Evolutionary conservation across 1,140 invertebrate species (phyloP), one percentile per base, ranked within the genome.

Genomic region (Zaprionus kolodkinae): DNA sequence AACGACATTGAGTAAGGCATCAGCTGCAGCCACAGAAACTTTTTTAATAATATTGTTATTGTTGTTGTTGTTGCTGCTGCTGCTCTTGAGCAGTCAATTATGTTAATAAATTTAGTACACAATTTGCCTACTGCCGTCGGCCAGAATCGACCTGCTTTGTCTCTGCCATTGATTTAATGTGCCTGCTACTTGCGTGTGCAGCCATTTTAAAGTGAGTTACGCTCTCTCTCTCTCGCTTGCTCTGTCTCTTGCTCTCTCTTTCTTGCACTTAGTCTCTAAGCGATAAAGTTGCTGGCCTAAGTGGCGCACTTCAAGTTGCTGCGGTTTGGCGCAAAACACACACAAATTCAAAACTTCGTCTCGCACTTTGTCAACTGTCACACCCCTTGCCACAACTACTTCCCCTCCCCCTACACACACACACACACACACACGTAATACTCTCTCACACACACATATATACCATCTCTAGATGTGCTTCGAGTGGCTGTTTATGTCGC

Each of bases 31-130:
- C 45, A 54, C 52, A 43, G 11, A 85, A 90, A 90, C 81, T 89
- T 89, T 81, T 72, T 74, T 84, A 78, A 88, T 84, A 78, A 81
- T 57, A 27, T 30, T 69, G 52, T 30, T 69, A 45, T 66, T 72
- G 27, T 30, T 30, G 52, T 30, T 69, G 45, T 66, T 69, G 73
- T 60, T 63, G 27, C 6, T 76, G 73, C 66, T 63, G 27, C 6
- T 76, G 73, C 66, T 63, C 1, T 4, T 76, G 57, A 75, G 72
- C 75, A 81, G 80, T 89, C 85, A 88, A 88, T 88, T 88, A 88
- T 89, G 86, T 76, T 90, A 79, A 89, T 89, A 89, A 89, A 88
- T 75, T 75, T 78, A 84, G 88, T 90, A 81, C 78, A 81, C 78
- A 89, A 89, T 81, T 81, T 72, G 60, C 45, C 38, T 45, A 45